Evolutionary conservation across 2,888 invertebrate genomes (phyloP).

Genomic region (Microplitis manilae): DNA sequence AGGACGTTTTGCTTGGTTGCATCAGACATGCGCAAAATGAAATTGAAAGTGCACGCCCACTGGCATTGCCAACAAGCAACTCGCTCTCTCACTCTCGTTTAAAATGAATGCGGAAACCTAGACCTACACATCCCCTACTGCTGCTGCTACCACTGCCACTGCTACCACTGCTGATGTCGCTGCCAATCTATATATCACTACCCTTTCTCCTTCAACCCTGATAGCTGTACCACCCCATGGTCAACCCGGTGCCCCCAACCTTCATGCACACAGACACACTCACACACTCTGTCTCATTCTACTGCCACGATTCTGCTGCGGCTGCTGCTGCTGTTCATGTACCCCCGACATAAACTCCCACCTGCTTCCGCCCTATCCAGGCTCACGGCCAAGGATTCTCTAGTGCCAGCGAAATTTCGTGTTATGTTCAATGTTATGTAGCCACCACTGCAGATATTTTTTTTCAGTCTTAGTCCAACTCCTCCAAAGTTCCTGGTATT

Average conservation of each 20-base stretch:
- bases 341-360: slow-evolving; percentile 17
- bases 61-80: slow-evolving; percentile 47
- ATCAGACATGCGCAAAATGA: slow-evolving; percentile 66
- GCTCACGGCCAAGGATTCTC: slow-evolving; percentile 40
- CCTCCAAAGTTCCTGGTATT: no score
- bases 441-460: no score
- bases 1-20: slow-evolving; percentile 45
- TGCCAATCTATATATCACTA: not conserved
- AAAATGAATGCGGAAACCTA: slow-evolving; percentile 59
- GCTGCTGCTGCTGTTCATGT: slow-evolving; percentile 18
- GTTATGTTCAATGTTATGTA: no score
- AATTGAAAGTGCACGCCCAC: slow-evolving; percentile 70
- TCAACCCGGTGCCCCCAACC: slow-evolving; percentile 68
- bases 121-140: slow-evolving; percentile 61
- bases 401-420: no score
- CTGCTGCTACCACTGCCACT: slow-evolving; percentile 18
- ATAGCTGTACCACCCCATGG: slow-evolving; percentile 47
- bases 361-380: slow-evolving; percentile 17
- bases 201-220: slow-evolving; percentile 29
- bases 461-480: no score
- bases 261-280: slow-evolving; percentile 52
- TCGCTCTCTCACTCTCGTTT: not conserved
- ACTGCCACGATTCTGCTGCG: slow-evolving; percentile 38
- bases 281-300: no score
- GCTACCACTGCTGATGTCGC: slow-evolving; percentile 18